phyloP scores from a whole-genome alignment of 1,140 invertebrate genomes.

The Meloidogyne floridensis region DNA sequence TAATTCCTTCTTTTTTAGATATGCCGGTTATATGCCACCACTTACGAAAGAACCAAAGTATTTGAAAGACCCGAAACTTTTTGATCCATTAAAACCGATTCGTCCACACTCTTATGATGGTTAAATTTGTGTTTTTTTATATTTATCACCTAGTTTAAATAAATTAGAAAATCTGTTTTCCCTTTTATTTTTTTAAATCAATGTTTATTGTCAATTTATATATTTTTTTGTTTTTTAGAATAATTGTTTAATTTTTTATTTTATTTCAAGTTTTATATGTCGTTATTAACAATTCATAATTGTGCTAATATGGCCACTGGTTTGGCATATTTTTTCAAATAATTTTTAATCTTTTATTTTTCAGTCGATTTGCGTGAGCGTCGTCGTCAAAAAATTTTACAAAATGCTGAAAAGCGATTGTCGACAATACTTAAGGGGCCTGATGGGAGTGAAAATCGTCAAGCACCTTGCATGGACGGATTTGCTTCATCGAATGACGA shows the following conservation, averaged over 20 bases:
- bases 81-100: conserved; percentile 80
- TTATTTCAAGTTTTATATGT: conserved; percentile 11
- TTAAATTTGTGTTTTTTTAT: background rate
- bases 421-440: conserved; percentile 30
- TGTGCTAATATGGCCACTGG: conserved; percentile 5
- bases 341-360: background rate
- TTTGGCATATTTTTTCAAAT: background rate
- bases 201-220: background rate
- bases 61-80: conserved; percentile 81
- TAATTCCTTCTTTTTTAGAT: background rate
- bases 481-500: background rate
- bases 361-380: conserved; percentile 32
- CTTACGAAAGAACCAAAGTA: conserved; percentile 78
- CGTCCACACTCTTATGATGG: conserved; percentile 72
- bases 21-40: conserved; percentile 74
- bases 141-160: background rate
- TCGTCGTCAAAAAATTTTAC: conserved; percentile 35
- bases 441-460: conserved; percentile 26
- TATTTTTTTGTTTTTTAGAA: conserved; percentile 9
- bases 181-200: background rate
- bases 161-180: background rate
- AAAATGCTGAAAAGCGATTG: conserved; percentile 32
- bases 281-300: conserved; percentile 18
- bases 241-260: background rate
- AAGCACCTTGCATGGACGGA: conserved; percentile 30